phyloP scores from a whole-genome alignment of 2,888 invertebrate species.

The Tupiocoris notatus region DNA sequence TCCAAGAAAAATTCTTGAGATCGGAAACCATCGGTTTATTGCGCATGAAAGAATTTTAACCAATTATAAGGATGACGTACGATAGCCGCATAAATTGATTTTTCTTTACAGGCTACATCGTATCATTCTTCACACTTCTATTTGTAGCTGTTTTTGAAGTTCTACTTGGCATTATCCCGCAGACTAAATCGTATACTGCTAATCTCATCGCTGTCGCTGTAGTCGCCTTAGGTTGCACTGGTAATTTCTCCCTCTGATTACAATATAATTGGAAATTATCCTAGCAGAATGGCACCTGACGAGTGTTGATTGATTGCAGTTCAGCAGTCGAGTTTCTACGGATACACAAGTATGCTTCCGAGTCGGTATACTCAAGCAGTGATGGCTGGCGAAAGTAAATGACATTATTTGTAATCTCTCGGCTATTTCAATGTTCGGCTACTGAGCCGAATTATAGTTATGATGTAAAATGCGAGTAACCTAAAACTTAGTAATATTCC shows the following conservation, averaged over 20 bases:
- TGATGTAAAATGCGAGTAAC: no score
- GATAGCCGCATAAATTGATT: no score
- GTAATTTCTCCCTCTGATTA: slow-evolving; percentile 52
- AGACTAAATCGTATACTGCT: slow-evolving; percentile 75
- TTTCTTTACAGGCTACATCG: slow-evolving; percentile 65
- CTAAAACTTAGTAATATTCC: no score
- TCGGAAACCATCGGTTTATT: no score
- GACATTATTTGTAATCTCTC: no score
- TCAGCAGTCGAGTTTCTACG: slow-evolving; percentile 92
- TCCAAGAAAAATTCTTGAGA: no score
- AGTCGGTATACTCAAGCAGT: slow-evolving; percentile 88
- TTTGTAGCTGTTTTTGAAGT: slow-evolving; percentile 84
- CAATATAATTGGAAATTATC: no score
- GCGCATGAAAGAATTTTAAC: no score
- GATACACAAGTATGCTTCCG: slow-evolving; percentile 89
- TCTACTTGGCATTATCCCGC: slow-evolving; percentile 78
- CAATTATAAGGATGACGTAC: no score
- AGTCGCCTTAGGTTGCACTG: slow-evolving; percentile 84
- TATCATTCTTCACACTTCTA: slow-evolving; percentile 76
- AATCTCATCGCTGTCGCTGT: slow-evolving; percentile 81
- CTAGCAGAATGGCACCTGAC: background rate
- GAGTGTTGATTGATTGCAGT: slow-evolving; percentile 59
- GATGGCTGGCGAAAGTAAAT: slow-evolving; percentile 89
- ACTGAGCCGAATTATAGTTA: no score
- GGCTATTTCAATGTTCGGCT: no score